Evolutionary conservation across 2,888 invertebrate genomes (phyloP).

Genomic region (Caenorhabditis drosophilae): DNA sequence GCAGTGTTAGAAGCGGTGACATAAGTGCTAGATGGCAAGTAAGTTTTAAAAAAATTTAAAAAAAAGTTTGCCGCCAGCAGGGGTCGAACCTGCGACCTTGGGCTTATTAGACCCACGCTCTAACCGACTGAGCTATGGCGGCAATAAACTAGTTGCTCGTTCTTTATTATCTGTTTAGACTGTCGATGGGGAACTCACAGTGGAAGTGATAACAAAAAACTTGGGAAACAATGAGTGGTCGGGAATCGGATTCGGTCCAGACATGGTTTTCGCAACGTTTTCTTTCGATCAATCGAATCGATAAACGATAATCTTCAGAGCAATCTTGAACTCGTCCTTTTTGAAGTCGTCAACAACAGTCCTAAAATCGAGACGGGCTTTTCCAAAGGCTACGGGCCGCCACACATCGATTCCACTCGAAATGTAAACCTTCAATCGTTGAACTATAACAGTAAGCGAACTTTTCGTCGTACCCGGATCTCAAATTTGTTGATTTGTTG

Average conservation of each 20-base stretch:
- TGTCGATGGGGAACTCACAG: conserved; percentile 41
- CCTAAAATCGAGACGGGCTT: conserved; percentile 34
- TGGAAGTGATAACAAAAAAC: conserved; percentile 44
- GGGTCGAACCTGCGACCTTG: conserved; percentile 67
- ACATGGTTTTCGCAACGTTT: too few relatives aligned
- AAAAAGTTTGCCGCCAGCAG: conserved; percentile 64
- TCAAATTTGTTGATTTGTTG: neutral
- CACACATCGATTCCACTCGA: conserved; percentile 29
- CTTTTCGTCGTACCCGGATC: too few relatives aligned
- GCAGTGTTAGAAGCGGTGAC: conserved; percentile 37
- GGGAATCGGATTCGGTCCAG: conserved; percentile 39
- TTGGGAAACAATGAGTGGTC: conserved; percentile 54
- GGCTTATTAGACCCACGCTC: conserved; percentile 69
- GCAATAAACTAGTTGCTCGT: too few relatives aligned
- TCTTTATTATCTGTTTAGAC: too few relatives aligned
- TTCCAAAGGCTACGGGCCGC: conserved; percentile 41
- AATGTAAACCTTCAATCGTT: conserved; percentile 35
- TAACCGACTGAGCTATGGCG: conserved; percentile 69
- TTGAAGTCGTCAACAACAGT: conserved; percentile 33
- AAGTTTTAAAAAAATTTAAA: too few relatives aligned
- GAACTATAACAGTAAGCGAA: conserved; percentile 39
- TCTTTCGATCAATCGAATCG: too few relatives aligned
- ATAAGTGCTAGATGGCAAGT: conserved; percentile 47
- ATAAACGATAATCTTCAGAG: conserved; percentile 26
- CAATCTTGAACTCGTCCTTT: conserved; percentile 38